A percentile compares a stretch with the other conserved stretches of the same genome.
These are phyloP conservation scores for human (Homo sapiens) DNA, from an alignment of 2,113 vertebrate genomes.

Conservation along the genomic window GRCh38 chr20:2919001-2919500, in stretches of 20 bases:
- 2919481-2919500: not conserved
- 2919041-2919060: not conserved
- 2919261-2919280: conserved; percentile 34
- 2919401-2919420: not conserved
- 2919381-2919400: not conserved
- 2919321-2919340: conserved; percentile 1
- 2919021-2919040: not conserved
- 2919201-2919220: not conserved
- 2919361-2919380: not conserved
- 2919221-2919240: not conserved
- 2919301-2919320: conserved; percentile 18
- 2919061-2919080: not conserved
- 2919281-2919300: conserved; percentile 28
- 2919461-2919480: not conserved
- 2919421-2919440: not conserved
- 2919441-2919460: not conserved
- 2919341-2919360: not conserved
- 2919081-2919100: not conserved
- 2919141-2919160: not conserved
- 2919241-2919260: not conserved
- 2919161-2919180: not conserved
- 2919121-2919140: conserved; percentile 1
- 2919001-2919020: not conserved
- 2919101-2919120: not conserved
- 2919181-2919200: conserved; percentile 14